Conservation (phyloP, 2,113 vertebrate genomes). For the Neogale vison region DNA sequence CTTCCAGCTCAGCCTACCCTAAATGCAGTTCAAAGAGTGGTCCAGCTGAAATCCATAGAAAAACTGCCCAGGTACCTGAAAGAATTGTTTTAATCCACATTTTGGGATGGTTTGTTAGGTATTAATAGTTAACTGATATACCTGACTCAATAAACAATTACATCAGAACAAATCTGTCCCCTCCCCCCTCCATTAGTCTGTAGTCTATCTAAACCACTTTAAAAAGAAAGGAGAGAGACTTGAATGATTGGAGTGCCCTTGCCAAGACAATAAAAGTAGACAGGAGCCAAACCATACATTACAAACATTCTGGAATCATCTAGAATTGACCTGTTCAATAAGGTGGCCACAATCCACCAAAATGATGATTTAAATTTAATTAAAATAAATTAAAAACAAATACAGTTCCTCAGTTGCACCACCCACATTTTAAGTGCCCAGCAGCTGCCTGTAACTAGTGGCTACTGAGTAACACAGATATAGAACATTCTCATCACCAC, state of each 20-base stretch:
- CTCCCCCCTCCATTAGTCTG: background rate
- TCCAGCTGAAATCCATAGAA: background rate
- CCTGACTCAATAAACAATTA: background rate
- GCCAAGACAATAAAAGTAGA: background rate
- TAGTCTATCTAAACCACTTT: background rate
- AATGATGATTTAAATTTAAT: background rate
- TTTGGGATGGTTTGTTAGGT: background rate
- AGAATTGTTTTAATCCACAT: background rate
- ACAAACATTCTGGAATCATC: background rate
- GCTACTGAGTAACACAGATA: background rate
- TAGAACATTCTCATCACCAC: fast-evolving
- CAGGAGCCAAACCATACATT: fast-evolving
- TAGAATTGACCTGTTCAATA: background rate
- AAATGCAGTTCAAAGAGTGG: background rate
- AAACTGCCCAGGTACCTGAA: background rate
- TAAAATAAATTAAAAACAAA: background rate
- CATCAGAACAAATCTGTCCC: background rate
- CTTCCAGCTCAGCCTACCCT: background rate
- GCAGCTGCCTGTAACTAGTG: background rate
- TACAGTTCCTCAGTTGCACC: background rate
- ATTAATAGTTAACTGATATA: background rate
- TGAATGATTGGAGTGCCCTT: background rate
- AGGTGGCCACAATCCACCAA: background rate
- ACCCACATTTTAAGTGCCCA: background rate
- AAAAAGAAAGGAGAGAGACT: background rate